Evolutionary conservation across 1,140 invertebrate species (phyloP).

Genomic region (Aphidius gifuensis): DNA sequence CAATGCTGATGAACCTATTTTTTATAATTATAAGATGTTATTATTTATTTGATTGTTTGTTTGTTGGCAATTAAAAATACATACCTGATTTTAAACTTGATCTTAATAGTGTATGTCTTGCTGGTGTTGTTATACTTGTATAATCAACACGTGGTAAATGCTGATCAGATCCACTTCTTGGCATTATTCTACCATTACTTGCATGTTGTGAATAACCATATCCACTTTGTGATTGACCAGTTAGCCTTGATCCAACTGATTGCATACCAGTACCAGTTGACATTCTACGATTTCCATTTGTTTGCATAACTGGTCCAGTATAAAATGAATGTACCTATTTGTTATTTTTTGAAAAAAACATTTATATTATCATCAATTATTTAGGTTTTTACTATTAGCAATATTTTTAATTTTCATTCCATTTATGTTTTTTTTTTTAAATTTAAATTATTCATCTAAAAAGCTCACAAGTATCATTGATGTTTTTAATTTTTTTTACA

Average conservation of each 20-base stretch:
- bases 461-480: too few species aligned
- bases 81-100: conserved; percentile 71
- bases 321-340: conserved; percentile 74
- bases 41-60: not conserved
- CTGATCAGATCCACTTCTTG: conserved; percentile 80
- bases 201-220: conserved; percentile 56
- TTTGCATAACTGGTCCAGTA: conserved; percentile 60
- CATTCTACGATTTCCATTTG: conserved; percentile 56
- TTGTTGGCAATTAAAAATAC: not conserved
- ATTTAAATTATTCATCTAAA: too few species aligned
- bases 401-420: too few species aligned
- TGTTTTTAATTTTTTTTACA: too few species aligned
- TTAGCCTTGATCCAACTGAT: conserved; percentile 40
- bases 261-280: conserved; percentile 58
- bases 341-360: not conserved
- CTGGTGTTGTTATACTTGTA: conserved; percentile 64
- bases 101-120: conserved; percentile 70
- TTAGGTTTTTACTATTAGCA: too few species aligned
- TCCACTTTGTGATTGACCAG: conserved; percentile 53
- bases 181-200: conserved; percentile 61
- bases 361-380: too few species aligned
- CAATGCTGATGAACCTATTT: conserved; percentile 50
- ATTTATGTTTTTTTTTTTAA: too few species aligned
- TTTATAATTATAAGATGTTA: not conserved
- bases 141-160: conserved; percentile 80